Evolutionary conservation across 2,113 vertebrate species (phyloP).

Genomic region (Brachionichthys hirsutus): DNA sequence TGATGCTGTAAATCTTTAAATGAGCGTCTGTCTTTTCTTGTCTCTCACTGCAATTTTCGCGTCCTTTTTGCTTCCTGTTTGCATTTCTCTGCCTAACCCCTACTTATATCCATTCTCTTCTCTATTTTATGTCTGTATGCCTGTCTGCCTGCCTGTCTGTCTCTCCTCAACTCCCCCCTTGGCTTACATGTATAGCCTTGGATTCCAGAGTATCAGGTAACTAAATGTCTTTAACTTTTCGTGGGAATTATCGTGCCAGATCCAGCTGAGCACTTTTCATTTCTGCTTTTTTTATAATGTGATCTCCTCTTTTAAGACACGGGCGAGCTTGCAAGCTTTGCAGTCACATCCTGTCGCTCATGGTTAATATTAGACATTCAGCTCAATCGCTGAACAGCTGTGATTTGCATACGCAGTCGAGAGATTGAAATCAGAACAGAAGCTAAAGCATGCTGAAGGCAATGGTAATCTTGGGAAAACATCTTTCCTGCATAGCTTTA

Average conservation of each 20-base stretch:
- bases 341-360: conserved; percentile 49
- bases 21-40: conserved; percentile 23
- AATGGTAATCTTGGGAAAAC: conserved; percentile 21
- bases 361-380: conserved; percentile 25
- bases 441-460: conserved; percentile 36
- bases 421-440: conserved; percentile 47
- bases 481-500: conserved; percentile 24
- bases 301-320: conserved; percentile 2
- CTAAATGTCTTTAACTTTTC: conserved; percentile 42
- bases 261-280: too few species aligned
- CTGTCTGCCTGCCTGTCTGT: conserved; percentile 58
- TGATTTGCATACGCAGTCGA: conserved; percentile 27
- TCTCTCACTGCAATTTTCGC: conserved; percentile 9
- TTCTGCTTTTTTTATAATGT: conserved; percentile 17
- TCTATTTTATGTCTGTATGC: conserved; percentile 64
- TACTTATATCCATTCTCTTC: conserved; percentile 47
- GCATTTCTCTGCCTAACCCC: conserved; percentile 44
- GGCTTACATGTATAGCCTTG: conserved; percentile 70
- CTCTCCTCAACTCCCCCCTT: conserved; percentile 57
- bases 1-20: conserved; percentile 17
- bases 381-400: conserved; percentile 32
- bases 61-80: conserved; percentile 28
- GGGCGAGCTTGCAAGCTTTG: conserved; percentile 33
- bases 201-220: conserved; percentile 80
- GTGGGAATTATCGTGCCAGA: conserved; percentile 29